Conservation (phyloP, 2,113 vertebrate genomes). For the Pimephales promelas region DNA sequence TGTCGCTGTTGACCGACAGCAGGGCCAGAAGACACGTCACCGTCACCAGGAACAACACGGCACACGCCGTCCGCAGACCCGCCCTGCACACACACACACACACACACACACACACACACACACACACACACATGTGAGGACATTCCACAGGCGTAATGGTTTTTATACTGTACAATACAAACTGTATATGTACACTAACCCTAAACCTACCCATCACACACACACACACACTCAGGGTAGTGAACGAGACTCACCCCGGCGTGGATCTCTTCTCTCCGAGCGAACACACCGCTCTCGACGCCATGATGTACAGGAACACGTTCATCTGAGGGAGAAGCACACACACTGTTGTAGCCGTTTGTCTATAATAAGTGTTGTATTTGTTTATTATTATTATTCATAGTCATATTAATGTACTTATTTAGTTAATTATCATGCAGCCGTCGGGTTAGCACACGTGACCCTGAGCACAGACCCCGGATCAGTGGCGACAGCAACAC, state of each 20-base stretch:
- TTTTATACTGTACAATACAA: too few species aligned
- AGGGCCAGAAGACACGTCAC: constrained; percentile 87
- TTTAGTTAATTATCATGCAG: too few species aligned
- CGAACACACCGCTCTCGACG: constrained; percentile 82
- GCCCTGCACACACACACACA: constrained; percentile 70
- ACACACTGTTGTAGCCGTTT: neutral
- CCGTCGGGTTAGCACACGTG: too few species aligned
- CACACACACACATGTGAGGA: too few species aligned
- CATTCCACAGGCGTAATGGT: too few species aligned
- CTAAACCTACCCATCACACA: too few species aligned
- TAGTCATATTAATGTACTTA: too few species aligned
- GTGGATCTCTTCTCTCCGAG: constrained; percentile 84
- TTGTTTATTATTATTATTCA: too few species aligned
- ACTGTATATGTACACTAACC: too few species aligned
- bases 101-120: constrained; percentile 71
- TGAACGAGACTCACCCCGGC: constrained; percentile 79
- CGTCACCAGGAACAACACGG: constrained; percentile 83
- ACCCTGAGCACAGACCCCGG: too few species aligned
- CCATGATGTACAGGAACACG: constrained; percentile 86
- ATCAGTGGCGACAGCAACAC: too few species aligned
- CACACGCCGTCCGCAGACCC: constrained; percentile 81
- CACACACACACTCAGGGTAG: neutral
- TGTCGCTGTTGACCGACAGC: constrained; percentile 90
- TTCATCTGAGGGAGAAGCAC: constrained; percentile 79
- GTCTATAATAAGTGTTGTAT: too few species aligned